These are phyloP conservation scores for Boleophthalmus pectinirostris DNA, from an alignment of 2,113 vertebrate genomes.

Conservation along the genomic window DNA sequence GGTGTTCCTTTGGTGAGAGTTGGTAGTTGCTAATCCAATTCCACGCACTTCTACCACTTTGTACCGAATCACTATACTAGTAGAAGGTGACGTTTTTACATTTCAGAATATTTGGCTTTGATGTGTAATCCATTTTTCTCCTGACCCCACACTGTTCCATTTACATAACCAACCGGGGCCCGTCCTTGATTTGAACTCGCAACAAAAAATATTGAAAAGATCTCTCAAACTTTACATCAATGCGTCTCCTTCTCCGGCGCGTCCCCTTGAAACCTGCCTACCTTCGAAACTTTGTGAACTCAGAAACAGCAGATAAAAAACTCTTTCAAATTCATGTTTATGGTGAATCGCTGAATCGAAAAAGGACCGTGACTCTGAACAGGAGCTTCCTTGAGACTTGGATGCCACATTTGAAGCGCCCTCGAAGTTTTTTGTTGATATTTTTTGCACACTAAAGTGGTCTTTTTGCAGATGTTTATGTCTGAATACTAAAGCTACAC, in stretches of 20 bases:
- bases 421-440: not conserved
- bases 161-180: not conserved
- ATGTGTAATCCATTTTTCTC: too few species aligned
- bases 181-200: not conserved
- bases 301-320: slow-evolving; percentile 23
- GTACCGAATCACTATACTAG: too few species aligned
- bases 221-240: not conserved
- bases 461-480: not conserved
- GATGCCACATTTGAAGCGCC: slow-evolving; percentile 5
- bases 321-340: slow-evolving; percentile 4
- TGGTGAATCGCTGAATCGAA: not conserved
- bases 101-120: too few species aligned
- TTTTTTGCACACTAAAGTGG: not conserved
- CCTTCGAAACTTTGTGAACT: slow-evolving; percentile 14
- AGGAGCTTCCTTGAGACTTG: slow-evolving; percentile 12
- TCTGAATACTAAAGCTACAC: not conserved
- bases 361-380: slow-evolving; percentile 34
- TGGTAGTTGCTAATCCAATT: too few species aligned
- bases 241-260: not conserved
- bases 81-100: too few species aligned
- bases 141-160: too few species aligned
- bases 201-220: not conserved
- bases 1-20: too few species aligned
- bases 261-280: not conserved
- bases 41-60: too few species aligned